phyloP scores from a whole-genome alignment of 1,140 invertebrate genomes.

The Stratiolaelaps scimitus region DNA sequence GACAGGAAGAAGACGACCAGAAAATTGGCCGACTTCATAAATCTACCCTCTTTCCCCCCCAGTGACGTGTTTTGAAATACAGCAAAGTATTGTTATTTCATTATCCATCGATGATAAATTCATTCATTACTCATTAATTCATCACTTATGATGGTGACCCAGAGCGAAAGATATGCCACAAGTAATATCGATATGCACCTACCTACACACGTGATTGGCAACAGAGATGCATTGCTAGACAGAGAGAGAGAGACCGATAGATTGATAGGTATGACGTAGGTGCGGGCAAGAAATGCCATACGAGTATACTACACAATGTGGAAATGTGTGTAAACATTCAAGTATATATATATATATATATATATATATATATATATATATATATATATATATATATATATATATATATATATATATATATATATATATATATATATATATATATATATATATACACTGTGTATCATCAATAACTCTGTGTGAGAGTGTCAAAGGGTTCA shows the following conservation, averaged over 20 bases:
- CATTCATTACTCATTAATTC: no score
- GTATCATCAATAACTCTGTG: constrained; percentile 33
- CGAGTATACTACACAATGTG: constrained; percentile 7
- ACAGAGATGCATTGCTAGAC: constrained; percentile 32
- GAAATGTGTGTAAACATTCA: background rate
- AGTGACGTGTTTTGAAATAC: no score
- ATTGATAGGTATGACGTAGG: no score
- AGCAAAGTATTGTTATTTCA: no score
- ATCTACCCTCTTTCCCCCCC: no score
- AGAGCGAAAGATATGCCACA: no score
- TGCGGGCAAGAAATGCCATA: constrained; percentile 34
- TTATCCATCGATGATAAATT: no score
- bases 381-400: background rate
- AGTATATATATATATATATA: constrained; percentile 32
- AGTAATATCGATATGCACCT: constrained; percentile 32
- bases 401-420: background rate
- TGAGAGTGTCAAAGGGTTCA: no score
- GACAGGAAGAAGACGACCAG: no score
- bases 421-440: background rate
- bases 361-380: background rate
- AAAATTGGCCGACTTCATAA: no score
- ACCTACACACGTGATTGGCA: constrained; percentile 19
- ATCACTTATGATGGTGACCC: no score
- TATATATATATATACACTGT: constrained; percentile 33
- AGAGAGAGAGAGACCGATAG: no score